Base-by-base conservation (phyloP, 2,113 vertebrate genomes). In the Oryzias curvinotus region DNA sequence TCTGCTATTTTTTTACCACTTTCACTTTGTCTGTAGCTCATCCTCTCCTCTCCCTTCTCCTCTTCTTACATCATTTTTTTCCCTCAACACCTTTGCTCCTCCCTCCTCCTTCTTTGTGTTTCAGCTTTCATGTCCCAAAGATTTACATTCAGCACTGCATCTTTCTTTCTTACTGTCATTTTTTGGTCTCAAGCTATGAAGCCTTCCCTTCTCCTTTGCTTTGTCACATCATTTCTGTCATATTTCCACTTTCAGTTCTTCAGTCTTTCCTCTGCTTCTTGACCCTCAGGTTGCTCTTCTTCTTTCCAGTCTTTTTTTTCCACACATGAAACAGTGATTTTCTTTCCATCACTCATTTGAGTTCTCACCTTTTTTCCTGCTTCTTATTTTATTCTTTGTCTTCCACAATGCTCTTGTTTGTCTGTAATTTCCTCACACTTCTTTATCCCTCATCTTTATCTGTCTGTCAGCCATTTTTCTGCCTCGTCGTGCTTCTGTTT, bases 1-100 rank as follows among this genome's bases (percentile, higher is more conserved):
- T 73, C 18, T 0, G 62, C 72, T 73, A 65, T 82, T 80, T 78
- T 65, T 60, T 51, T 18, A 55, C 55, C 36, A 17, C 60, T 65
- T 67, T 49, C 74, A 43, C 72, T 63, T 57, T 21, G 10, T 74
- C 75, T 78, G 55, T 57, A 44, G 48, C 68, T 57, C 62, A 43
- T 43, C 70, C 59, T 65, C 57, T 30, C 61, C 45, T 47, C 46
- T 36, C 65, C 45, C 47, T 47, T 36, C 65, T 50, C 51, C 16
- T 28, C 17, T 26, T 49, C 78, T 82, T 74, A 76, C 79, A 75
- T 85, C 77, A 73, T 68, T 70, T 61, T 66, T 46, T 74, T 61
- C 52, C 76, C 65, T 62, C 30, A 70, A 67, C 69, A 65, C 57
- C 57, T 52, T 62, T 3, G 19, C 47, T 52, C 19, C 62, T 36